phyloP scores from a whole-genome alignment of 92 coral and sea anemone genomes.

The Zoanthus sansibaricus region DNA sequence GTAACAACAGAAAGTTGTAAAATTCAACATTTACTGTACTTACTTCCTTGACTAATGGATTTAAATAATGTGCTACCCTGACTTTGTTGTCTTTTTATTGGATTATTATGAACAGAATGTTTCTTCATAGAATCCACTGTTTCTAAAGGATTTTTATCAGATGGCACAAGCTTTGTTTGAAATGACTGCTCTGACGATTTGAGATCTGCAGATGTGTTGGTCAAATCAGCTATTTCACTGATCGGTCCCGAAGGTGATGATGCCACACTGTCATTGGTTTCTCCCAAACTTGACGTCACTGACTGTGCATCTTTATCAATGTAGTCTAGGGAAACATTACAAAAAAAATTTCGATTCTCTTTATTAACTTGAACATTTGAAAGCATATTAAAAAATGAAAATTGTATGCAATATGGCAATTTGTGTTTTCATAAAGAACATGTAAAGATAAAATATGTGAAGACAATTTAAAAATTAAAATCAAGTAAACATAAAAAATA shows the following conservation, averaged over 20 bases:
- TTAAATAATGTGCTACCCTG: conserved; percentile 66
- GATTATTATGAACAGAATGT: conserved; percentile 53
- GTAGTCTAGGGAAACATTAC: conserved; percentile 37
- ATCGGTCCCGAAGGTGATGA: conserved; percentile 71
- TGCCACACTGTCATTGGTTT: conserved; percentile 85
- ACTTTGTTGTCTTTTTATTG: conserved; percentile 79
- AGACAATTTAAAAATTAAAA: no score
- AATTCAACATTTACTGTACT: neutral
- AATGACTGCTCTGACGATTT: conserved; percentile 14
- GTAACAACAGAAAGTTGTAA: neutral
- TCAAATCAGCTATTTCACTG: conserved; percentile 49
- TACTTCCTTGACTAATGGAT: conserved; percentile 50
- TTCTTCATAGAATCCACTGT: conserved; percentile 4
- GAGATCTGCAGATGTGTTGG: conserved; percentile 19
- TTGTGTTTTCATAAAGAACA: no score
- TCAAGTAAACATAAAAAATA: no score
- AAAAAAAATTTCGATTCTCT: neutral
- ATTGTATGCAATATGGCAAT: no score
- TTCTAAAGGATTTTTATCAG: conserved; percentile 28
- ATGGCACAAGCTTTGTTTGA: conserved; percentile 20
- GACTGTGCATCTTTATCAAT: conserved; percentile 82
- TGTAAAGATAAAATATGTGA: no score
- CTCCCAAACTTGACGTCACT: conserved; percentile 81
- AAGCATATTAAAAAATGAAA: no score
- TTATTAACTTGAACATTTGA: no score